Evolutionary conservation across 1,140 invertebrate genomes (phyloP), one percentile per base, ranked within the genome.

Genomic region (Oreohelix idahoensis): DNA sequence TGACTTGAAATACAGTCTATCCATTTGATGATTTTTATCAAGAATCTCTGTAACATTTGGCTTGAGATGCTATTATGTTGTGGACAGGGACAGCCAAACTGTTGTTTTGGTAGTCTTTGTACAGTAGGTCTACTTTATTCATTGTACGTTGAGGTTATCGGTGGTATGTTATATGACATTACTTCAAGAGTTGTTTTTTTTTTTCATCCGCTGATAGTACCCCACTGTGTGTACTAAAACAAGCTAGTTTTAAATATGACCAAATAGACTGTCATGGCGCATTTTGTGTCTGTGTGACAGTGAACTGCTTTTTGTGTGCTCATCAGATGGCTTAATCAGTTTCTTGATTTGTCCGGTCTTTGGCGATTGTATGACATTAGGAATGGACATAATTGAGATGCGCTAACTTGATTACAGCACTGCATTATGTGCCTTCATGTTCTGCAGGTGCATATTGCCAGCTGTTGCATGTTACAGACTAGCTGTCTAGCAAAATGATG

Each of bases 251-350:
- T 66, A 35, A 66, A 66, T 66, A 66, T 29, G n/a, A 32, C 17
- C 10, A 58, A n/a, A 58, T 58, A 66, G 63, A 32, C 11, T 66
- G n/a, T 66, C 29, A 32, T 66, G 23, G 63, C 32, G 63, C 63
- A 66, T 66, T 66, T 29, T 66, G 63, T 66, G 29, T 17, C 29
- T 8, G n/a, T 66, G 63, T 66, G 63, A 29, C n/a, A 66, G 63
- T 35, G 63, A 66, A 32, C 63, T 66, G n/a, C 63, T 66, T 66
- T 66, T 66, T 66, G 63, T 32, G 63, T 66, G 63, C 29, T 32
- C 63, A 32, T 66, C 63, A 32, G 29, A 66, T 32, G 29, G 63
- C 63, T 66, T 66, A 66, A 66, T 66, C 8, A 32, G 63, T 66
- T 66, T 66, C 63, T 66, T 66, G 63, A 32, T 32, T 66, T 66